Percentiles rank a stretch among this genome's conserved stretches.
Conservation (phyloP, 2,888 invertebrate genomes). For the Caprella mutica region DNA sequence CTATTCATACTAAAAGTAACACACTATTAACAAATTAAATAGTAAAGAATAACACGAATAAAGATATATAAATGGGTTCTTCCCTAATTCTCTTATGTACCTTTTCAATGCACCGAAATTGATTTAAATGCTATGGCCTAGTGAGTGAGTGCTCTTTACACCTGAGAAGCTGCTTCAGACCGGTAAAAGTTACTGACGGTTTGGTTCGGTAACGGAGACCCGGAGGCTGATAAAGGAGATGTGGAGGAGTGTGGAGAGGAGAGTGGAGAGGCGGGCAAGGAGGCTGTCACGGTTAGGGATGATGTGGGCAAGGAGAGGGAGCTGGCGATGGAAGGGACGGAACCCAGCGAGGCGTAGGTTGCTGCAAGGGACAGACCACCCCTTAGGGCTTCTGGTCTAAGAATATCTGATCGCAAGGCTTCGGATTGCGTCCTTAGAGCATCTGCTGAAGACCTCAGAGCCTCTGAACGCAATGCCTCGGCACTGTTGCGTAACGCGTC, state of each 20-base stretch:
- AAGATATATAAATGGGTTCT: too few relatives aligned
- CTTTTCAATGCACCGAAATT: too few relatives aligned
- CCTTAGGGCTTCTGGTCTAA: constrained; percentile 11
- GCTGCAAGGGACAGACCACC: not conserved
- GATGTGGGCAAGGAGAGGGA: constrained; percentile 6
- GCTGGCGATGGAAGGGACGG: not conserved
- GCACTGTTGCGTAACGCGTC: constrained; percentile 2
- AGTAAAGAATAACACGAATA: too few relatives aligned
- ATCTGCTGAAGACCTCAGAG: not conserved
- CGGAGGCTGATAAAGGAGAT: too few relatives aligned
- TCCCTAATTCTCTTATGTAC: too few relatives aligned
- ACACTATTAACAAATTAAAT: too few relatives aligned
- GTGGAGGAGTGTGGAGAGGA: constrained; percentile 13
- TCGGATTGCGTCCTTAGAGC: not conserved
- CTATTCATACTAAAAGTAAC: too few relatives aligned
- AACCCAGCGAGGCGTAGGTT: not conserved
- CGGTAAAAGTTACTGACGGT: too few relatives aligned
- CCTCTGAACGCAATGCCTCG: constrained; percentile 14
- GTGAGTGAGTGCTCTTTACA: too few relatives aligned
- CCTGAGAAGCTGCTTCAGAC: too few relatives aligned
- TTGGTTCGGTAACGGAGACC: too few relatives aligned
- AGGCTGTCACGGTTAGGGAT: constrained; percentile 17
- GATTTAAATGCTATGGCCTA: too few relatives aligned
- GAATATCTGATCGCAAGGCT: constrained; percentile 3
- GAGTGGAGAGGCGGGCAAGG: constrained; percentile 20